phyloP scores from a whole-genome alignment of 2,797 vertebrate species.

The Fistularia commersonii region DNA sequence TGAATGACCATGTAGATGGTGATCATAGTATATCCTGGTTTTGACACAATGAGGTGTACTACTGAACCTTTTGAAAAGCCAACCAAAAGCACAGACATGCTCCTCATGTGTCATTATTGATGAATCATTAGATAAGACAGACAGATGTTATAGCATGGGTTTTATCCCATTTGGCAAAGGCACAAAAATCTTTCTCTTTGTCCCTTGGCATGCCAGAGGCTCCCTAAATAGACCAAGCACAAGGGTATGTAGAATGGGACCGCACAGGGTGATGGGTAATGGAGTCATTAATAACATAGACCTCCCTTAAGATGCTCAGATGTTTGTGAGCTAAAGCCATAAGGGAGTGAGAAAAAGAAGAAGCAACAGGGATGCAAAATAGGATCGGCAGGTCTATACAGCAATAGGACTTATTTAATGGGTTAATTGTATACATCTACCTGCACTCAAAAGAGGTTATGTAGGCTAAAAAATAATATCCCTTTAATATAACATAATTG shows the following conservation, averaged over 20 bases:
- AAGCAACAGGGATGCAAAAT: slow-evolving; percentile 62
- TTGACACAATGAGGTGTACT: slow-evolving; percentile 14
- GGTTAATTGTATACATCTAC: slow-evolving; percentile 42
- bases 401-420: slow-evolving; percentile 49
- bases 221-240: slow-evolving; percentile 73
- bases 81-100: slow-evolving; percentile 42
- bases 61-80: slow-evolving; percentile 38
- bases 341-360: slow-evolving; percentile 64
- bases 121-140: slow-evolving; percentile 65
- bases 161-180: slow-evolving; percentile 63
- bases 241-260: slow-evolving; percentile 73
- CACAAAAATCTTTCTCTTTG: slow-evolving; percentile 57
- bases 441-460: background rate
- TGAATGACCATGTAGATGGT: no score
- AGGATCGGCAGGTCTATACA: slow-evolving; percentile 47
- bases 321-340: slow-evolving; percentile 71
- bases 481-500: no score
- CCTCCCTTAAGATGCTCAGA: slow-evolving; percentile 78
- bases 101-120: slow-evolving; percentile 46
- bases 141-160: slow-evolving; percentile 66
- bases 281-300: slow-evolving; percentile 80
- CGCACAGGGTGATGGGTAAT: slow-evolving; percentile 80
- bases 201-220: slow-evolving; percentile 67
- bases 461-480: no score
- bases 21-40: slow-evolving; percentile 25